Conservation (phyloP, 2,888 invertebrate species). For the Aphrophora alni region DNA sequence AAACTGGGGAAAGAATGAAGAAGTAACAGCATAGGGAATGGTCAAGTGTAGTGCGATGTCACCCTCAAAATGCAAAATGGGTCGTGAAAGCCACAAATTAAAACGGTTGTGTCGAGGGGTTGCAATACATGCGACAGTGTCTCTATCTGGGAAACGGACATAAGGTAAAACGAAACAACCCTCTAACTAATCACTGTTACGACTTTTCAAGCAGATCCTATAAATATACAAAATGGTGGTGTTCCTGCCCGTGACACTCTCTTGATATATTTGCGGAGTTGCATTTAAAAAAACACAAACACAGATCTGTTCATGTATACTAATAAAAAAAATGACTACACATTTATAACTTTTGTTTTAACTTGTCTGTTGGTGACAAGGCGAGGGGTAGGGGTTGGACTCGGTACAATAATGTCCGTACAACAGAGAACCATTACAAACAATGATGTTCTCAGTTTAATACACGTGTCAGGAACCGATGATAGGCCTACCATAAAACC, state of each 20-base stretch:
- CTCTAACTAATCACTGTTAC: not conserved
- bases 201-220: not conserved
- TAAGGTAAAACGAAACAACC: constrained; percentile 9
- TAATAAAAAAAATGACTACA: not conserved
- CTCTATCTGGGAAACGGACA: constrained; percentile 6
- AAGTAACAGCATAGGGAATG: not conserved
- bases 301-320: not conserved
- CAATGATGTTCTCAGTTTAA: not conserved
- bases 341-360: constrained; percentile 3
- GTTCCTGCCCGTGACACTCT: not conserved
- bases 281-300: constrained; percentile 2
- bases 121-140: not conserved
- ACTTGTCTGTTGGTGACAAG: constrained; percentile 3
- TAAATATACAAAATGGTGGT: constrained; percentile 1
- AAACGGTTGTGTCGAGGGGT: not conserved
- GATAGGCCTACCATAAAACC: not conserved
- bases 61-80: constrained; percentile 2
- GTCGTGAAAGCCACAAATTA: constrained; percentile 1
- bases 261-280: not conserved
- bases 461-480: not conserved
- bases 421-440: not conserved
- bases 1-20: not conserved
- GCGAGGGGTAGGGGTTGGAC: not conserved
- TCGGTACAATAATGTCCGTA: not conserved
- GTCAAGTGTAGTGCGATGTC: not conserved